Conservation (phyloP, 2,888 invertebrate species). For the Keiferia lycopersicella region DNA sequence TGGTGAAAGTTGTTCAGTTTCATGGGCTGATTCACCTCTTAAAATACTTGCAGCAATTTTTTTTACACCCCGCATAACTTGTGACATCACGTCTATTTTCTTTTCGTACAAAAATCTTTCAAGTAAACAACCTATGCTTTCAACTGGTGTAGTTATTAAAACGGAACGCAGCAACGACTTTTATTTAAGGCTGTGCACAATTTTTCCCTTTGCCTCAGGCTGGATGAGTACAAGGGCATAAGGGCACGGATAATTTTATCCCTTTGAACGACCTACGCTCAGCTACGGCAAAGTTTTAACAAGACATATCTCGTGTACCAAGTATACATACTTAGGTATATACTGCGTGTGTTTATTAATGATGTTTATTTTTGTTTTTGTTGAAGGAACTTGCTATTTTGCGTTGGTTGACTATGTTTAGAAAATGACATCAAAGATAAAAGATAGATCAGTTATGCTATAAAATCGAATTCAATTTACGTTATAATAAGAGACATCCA, state of each 20-base stretch:
- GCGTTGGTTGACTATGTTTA: no score
- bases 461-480: no score
- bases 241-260: slow-evolving; percentile 22
- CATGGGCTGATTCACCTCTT: no score
- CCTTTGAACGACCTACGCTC: slow-evolving; percentile 11
- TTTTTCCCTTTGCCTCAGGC: slow-evolving; percentile 15
- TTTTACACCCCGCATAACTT: no score
- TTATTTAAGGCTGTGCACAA: slow-evolving; percentile 8
- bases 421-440: no score
- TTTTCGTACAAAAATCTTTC: neutral
- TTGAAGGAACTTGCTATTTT: no score
- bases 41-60: no score
- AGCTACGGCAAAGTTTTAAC: slow-evolving; percentile 18
- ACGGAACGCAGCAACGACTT: neutral
- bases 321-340: neutral
- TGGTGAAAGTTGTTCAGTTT: no score
- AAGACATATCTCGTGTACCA: slow-evolving; percentile 2
- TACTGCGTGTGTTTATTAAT: neutral
- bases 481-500: no score
- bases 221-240: slow-evolving; percentile 16
- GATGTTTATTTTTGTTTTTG: no score
- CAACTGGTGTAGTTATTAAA: slow-evolving; percentile 2
- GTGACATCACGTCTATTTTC: no score
- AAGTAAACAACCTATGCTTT: neutral
- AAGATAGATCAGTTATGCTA: no score